Evolutionary conservation across 2,113 vertebrate genomes (phyloP).

Genomic region (Alosa alosa): DNA sequence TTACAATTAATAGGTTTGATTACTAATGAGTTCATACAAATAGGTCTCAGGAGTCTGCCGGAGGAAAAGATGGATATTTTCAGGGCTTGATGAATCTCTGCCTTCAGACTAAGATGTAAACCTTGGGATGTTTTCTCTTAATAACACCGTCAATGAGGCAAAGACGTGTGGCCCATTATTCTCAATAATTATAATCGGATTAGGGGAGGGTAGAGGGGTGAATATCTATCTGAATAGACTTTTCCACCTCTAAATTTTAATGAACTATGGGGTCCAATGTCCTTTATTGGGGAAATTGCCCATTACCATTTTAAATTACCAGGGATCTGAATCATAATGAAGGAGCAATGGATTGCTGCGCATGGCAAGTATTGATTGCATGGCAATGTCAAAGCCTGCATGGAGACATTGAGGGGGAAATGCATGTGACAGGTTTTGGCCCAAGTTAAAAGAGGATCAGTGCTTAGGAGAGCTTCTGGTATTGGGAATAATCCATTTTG

Average conservation of each 20-base stretch:
- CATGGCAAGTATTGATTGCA: constrained; percentile 61
- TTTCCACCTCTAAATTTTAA: constrained; percentile 74
- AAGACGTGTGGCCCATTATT: constrained; percentile 53
- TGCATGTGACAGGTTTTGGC: constrained; percentile 50
- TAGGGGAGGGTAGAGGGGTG: constrained; percentile 47
- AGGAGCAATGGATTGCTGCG: constrained; percentile 50
- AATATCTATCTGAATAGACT: constrained; percentile 70
- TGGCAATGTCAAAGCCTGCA: constrained; percentile 65
- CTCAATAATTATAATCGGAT: constrained; percentile 63
- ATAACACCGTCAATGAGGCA: constrained; percentile 16
- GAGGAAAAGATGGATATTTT: neutral
- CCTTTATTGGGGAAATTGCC: constrained; percentile 68
- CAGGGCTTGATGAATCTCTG: neutral
- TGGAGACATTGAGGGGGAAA: constrained; percentile 54
- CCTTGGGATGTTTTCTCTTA: constrained; percentile 6
- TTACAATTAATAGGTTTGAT: neutral
- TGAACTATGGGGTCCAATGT: constrained; percentile 66
- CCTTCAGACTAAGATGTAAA: neutral
- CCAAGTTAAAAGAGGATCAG: constrained; percentile 47
- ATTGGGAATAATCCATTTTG: constrained; percentile 63
- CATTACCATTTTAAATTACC: constrained; percentile 74
- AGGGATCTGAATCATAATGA: constrained; percentile 72
- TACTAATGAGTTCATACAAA: neutral
- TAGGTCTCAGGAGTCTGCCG: neutral
- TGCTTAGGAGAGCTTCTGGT: constrained; percentile 39